phyloP scores from a whole-genome alignment of 2,113 vertebrate genomes.

The Thymallus thymallus region DNA sequence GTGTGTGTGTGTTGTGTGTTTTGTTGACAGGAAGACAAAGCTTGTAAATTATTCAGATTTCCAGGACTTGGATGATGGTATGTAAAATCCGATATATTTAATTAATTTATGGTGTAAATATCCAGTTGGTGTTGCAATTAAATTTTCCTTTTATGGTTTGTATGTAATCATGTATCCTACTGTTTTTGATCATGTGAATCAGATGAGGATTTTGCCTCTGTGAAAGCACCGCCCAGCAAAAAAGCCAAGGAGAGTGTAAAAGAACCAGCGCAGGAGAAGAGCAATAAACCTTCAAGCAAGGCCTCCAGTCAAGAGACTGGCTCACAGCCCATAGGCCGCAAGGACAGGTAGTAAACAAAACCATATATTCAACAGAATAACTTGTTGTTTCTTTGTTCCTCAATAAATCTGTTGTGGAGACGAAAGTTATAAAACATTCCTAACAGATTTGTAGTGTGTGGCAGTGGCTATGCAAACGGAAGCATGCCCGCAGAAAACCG shows the following conservation, averaged over 20 bases:
- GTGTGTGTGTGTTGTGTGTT: background rate
- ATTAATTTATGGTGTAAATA: background rate
- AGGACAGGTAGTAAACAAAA: slow-evolving; percentile 72
- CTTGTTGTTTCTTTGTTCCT: background rate
- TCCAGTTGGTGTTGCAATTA: background rate
- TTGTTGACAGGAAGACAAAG: slow-evolving; percentile 65
- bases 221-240: slow-evolving; percentile 77
- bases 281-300: slow-evolving; percentile 62
- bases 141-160: background rate
- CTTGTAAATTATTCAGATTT: slow-evolving; percentile 64
- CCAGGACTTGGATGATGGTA: slow-evolving; percentile 61
- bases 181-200: slow-evolving; percentile 11
- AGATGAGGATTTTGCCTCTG: slow-evolving; percentile 88
- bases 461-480: background rate
- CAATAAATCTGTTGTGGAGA: background rate
- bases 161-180: background rate
- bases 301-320: slow-evolving; percentile 57
- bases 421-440: background rate
- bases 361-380: background rate
- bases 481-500: background rate
- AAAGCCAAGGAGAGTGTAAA: slow-evolving; percentile 69
- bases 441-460: background rate
- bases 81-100: slow-evolving; percentile 20
- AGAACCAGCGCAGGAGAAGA: slow-evolving; percentile 65
- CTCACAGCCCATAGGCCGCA: slow-evolving; percentile 46